Evolutionary conservation across 2,888 invertebrate genomes (phyloP).

Genomic region (Sericinus montela): DNA sequence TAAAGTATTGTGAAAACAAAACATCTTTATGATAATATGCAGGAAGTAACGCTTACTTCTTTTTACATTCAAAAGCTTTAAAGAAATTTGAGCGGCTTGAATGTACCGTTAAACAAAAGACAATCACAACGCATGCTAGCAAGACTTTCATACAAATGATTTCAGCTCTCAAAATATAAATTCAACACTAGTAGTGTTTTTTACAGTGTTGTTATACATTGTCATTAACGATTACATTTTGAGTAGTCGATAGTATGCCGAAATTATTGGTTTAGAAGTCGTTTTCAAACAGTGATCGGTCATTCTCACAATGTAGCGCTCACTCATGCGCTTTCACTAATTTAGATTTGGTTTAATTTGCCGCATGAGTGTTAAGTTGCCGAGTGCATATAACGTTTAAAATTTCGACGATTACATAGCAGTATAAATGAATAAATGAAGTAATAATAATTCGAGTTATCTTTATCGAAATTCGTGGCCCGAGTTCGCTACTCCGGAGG

Average conservation of each 20-base stretch:
- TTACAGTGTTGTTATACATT: not conserved
- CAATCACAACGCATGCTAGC: constrained; percentile 47
- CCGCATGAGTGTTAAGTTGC: constrained; percentile 23
- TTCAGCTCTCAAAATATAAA: constrained; percentile 12
- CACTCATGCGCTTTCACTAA: constrained; percentile 31
- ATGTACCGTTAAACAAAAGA: constrained; percentile 64
- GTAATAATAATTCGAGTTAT: too few relatives aligned
- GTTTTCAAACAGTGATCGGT: constrained; percentile 9
- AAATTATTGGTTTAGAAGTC: constrained; percentile 10
- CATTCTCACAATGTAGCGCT: constrained; percentile 20
- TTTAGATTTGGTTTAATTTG: constrained; percentile 21
- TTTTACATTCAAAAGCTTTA: constrained; percentile 57
- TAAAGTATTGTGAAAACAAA: constrained; percentile 3
- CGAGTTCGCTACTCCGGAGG: too few relatives aligned
- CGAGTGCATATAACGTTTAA: too few relatives aligned
- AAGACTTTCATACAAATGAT: constrained; percentile 17
- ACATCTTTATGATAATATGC: not conserved
- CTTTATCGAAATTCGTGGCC: too few relatives aligned
- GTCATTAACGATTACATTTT: too few relatives aligned
- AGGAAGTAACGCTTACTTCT: constrained; percentile 33
- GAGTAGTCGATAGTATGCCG: not conserved
- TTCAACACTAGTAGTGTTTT: constrained; percentile 1
- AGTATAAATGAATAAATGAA: too few relatives aligned
- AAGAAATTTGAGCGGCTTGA: constrained; percentile 51
- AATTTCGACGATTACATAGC: too few relatives aligned